A percentile compares a stretch with the other conserved stretches of the same genome.
Evolutionary conservation across 2,797 vertebrate genomes (phyloP).

Genomic region (Cichlasoma orientale): DNA sequence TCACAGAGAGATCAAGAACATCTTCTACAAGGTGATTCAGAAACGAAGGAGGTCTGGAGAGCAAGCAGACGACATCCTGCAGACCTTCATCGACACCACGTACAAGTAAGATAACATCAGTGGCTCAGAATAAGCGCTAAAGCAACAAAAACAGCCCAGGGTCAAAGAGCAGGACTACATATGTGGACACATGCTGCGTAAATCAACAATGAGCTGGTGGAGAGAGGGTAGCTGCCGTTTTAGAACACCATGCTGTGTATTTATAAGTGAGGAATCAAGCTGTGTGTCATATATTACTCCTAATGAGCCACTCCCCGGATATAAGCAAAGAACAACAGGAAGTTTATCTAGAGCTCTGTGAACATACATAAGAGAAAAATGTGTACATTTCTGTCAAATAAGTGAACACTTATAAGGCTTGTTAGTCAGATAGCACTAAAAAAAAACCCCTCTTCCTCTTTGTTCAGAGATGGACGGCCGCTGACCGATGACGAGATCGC

Average conservation of each 20-base stretch:
- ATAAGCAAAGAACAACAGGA: not conserved
- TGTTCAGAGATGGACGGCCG: conserved; percentile 83
- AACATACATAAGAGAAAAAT: not conserved
- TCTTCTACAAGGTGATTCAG: conserved; percentile 93
- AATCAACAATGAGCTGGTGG: not conserved
- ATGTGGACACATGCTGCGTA: not conserved
- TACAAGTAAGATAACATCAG: conserved; percentile 87
- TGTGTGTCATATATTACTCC: not conserved
- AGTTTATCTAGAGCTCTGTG: not conserved
- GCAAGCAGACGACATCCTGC: conserved; percentile 91
- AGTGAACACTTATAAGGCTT: not conserved
- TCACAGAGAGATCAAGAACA: conserved; percentile 91
- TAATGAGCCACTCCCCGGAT: not conserved
- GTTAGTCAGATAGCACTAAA: not conserved
- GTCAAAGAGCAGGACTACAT: not conserved
- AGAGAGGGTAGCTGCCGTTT: not conserved
- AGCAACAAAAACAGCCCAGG: not conserved
- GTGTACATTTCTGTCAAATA: not conserved
- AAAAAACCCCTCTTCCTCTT: not conserved
- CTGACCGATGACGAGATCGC: conserved; percentile 89
- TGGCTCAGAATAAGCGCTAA: not conserved
- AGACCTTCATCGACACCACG: conserved; percentile 91
- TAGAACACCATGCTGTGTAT: not conserved
- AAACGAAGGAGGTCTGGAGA: conserved; percentile 85
- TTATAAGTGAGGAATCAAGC: not conserved